Conservation (phyloP, 2,113 vertebrate species). For the Arvicanthis niloticus region DNA sequence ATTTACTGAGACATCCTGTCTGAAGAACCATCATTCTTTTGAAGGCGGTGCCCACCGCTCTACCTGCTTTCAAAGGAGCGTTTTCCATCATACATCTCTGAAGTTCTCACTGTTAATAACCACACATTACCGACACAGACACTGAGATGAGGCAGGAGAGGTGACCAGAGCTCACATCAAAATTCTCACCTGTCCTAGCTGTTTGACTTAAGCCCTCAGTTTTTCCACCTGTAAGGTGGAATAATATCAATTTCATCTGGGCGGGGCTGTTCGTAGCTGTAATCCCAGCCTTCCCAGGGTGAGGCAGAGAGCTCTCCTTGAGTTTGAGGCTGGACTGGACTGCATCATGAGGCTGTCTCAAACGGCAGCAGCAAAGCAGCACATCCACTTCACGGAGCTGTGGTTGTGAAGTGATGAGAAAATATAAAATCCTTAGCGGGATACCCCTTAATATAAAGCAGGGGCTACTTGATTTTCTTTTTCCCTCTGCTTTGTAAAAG, state of each 20-base stretch:
- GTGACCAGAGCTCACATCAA: neutral
- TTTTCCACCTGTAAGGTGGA: constrained; percentile 20
- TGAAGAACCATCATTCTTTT: neutral
- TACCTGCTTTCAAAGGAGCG: neutral
- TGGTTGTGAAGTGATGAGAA: neutral
- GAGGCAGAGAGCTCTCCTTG: neutral
- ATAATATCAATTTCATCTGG: neutral
- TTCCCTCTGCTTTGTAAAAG: neutral
- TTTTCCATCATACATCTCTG: neutral
- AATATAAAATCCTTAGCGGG: neutral
- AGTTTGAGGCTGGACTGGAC: neutral
- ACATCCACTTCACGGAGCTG: neutral
- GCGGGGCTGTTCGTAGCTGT: no score
- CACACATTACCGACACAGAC: neutral
- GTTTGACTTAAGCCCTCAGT: constrained; percentile 24
- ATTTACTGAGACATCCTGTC: constrained; percentile 19
- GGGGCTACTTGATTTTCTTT: neutral
- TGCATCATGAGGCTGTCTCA: neutral
- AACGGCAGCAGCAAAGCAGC: no score
- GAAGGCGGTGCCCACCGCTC: neutral
- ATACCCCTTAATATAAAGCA: neutral
- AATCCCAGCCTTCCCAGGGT: neutral
- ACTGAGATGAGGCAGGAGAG: neutral
- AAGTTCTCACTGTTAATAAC: neutral
- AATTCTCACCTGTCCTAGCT: neutral